Percentiles rank a stretch among this genome's conserved stretches.
These are phyloP conservation scores for Oscheius onirici DNA, from an alignment of 2,888 invertebrate species.

Conservation along the genomic window DNA sequence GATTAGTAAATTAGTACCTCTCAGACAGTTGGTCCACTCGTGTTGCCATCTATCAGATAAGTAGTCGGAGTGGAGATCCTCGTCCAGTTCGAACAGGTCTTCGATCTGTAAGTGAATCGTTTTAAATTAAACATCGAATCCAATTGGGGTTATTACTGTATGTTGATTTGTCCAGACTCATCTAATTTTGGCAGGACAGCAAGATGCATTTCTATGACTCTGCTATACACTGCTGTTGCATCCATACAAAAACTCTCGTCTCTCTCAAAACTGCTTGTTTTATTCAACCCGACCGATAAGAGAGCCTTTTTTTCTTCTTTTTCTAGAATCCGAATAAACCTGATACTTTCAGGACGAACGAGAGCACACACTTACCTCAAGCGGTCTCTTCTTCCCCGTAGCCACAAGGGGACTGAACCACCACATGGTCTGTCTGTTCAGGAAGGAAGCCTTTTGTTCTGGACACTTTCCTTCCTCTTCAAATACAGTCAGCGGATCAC, in stretches of 20 bases:
- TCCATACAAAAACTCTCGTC: too few relatives aligned
- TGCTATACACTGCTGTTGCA: too few relatives aligned
- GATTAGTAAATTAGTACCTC: constrained; percentile 30
- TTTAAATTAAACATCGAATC: too few relatives aligned
- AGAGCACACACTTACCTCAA: constrained; percentile 43
- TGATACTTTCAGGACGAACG: too few relatives aligned
- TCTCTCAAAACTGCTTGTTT: too few relatives aligned
- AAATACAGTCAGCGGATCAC: constrained; percentile 54
- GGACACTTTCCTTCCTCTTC: constrained; percentile 51
- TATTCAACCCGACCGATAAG: too few relatives aligned
- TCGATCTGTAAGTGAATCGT: constrained; percentile 32
- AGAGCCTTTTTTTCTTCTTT: too few relatives aligned
- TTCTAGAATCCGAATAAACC: too few relatives aligned
- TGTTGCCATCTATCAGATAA: constrained; percentile 58
- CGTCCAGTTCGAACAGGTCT: constrained; percentile 64
- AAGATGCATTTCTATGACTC: too few relatives aligned
- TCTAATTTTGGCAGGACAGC: too few relatives aligned
- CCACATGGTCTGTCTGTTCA: constrained; percentile 61
- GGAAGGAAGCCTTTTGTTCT: constrained; percentile 62
- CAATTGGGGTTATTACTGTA: too few relatives aligned
- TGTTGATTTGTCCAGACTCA: too few relatives aligned
- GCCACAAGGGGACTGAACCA: constrained; percentile 63
- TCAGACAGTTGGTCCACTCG: constrained; percentile 46
- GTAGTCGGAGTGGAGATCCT: constrained; percentile 54
- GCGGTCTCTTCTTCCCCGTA: constrained; percentile 56